A percentile compares a stretch with the other conserved stretches of the same genome.
Evolutionary conservation across 1,140 invertebrate genomes (phyloP).

Genomic region (Tetragnatha versicolor): DNA sequence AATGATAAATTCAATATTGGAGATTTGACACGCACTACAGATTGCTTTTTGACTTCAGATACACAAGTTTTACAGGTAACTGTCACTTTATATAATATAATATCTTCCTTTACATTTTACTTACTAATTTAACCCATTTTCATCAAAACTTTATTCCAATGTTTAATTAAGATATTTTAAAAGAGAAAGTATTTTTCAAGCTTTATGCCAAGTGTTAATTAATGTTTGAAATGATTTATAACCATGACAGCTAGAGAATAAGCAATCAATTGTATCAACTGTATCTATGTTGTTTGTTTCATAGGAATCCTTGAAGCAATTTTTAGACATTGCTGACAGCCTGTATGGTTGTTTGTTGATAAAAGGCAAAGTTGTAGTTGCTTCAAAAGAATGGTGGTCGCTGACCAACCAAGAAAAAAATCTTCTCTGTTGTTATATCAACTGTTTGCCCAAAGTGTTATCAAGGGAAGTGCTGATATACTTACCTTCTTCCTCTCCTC

Average conservation of each 20-base stretch:
- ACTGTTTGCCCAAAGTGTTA: slow-evolving; percentile 71
- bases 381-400: slow-evolving; percentile 80
- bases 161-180: too few relatives aligned
- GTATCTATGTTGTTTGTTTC: too few relatives aligned
- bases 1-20: slow-evolving; percentile 61
- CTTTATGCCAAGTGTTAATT: too few relatives aligned
- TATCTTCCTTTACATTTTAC: not conserved
- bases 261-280: too few relatives aligned
- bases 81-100: not conserved
- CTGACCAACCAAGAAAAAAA: slow-evolving; percentile 77
- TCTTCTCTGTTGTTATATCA: slow-evolving; percentile 74
- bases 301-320: slow-evolving; percentile 60
- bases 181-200: too few relatives aligned
- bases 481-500: slow-evolving; percentile 81
- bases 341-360: slow-evolving; percentile 80
- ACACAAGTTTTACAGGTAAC: slow-evolving; percentile 69
- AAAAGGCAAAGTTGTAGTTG: slow-evolving; percentile 76
- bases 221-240: too few relatives aligned
- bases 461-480: slow-evolving; percentile 80
- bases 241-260: too few relatives aligned
- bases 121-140: not conserved
- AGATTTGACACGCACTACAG: slow-evolving; percentile 63
- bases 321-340: slow-evolving; percentile 77
- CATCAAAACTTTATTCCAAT: not conserved
- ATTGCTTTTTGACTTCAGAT: slow-evolving; percentile 72